phyloP scores from a whole-genome alignment of 1,140 invertebrate genomes.

The Bemisia tabaci region DNA sequence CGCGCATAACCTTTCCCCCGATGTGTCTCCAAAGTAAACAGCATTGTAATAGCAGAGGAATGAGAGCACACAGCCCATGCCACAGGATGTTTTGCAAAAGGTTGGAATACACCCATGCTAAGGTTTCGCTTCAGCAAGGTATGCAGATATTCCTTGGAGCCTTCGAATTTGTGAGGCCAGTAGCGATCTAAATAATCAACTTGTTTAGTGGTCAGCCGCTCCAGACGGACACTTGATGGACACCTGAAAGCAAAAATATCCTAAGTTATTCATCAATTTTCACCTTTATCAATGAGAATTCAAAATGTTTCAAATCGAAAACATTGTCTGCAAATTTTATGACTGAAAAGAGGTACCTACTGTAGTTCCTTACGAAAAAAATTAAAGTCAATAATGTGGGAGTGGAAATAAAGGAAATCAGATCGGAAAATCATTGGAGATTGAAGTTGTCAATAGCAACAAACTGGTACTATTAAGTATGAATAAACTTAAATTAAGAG shows the following conservation, averaged over 20 bases:
- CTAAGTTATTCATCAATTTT: background rate
- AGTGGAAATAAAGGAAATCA: no score
- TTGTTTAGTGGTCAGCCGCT: background rate
- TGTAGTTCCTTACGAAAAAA: background rate
- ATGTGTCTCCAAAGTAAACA: background rate
- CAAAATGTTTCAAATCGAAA: background rate
- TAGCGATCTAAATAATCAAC: background rate
- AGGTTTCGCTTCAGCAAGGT: background rate
- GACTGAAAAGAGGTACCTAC: no score
- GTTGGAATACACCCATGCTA: background rate
- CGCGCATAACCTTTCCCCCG: background rate
- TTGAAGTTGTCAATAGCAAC: no score
- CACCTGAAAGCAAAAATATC: background rate
- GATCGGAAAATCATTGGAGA: no score
- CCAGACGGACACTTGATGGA: background rate
- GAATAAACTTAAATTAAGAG: no score
- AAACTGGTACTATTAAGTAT: no score
- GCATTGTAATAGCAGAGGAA: background rate
- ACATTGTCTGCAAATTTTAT: no score
- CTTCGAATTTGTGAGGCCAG: background rate
- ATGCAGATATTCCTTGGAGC: background rate
- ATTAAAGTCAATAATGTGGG: background rate
- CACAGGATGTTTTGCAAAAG: background rate
- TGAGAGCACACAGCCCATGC: background rate
- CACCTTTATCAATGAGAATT: background rate